Evolutionary conservation across 2,113 vertebrate genomes (phyloP).

Genomic region (Turnix velox): DNA sequence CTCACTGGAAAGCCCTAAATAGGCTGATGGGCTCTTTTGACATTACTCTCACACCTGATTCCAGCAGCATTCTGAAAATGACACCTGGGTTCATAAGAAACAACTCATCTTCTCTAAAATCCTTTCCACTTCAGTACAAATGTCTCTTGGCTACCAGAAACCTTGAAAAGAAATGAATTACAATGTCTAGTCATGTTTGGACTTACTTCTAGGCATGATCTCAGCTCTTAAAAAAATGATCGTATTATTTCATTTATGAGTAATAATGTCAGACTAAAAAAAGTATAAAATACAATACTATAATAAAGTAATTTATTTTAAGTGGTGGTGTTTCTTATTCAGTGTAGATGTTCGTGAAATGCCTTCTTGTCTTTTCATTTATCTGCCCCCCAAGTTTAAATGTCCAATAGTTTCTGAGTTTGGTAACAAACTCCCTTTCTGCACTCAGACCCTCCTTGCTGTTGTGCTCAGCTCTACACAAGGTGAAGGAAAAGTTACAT

Average conservation of each 20-base stretch:
- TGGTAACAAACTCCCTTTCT: not conserved
- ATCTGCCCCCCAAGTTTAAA: not conserved
- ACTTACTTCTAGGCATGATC: slow-evolving; percentile 11
- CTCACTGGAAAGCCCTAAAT: not conserved
- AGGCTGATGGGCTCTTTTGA: not conserved
- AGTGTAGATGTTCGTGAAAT: not conserved
- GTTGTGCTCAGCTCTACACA: not conserved
- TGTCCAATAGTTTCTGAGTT: not conserved
- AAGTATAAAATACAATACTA: not conserved
- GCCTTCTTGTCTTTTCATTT: not conserved
- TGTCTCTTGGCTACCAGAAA: not conserved
- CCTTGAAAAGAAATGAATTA: not conserved
- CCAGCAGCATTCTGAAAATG: not conserved
- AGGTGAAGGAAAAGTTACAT: not conserved
- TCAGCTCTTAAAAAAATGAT: not conserved
- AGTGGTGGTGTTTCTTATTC: not conserved
- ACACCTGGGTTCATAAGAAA: not conserved
- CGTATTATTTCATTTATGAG: slow-evolving; percentile 18
- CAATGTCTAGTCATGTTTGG: slow-evolving; percentile 40
- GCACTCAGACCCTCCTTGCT: not conserved
- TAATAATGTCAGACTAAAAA: slow-evolving; percentile 12
- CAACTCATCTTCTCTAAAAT: not conserved
- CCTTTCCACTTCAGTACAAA: not conserved
- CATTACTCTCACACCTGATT: not conserved
- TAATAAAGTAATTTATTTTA: slow-evolving; percentile 8